Conservation (phyloP, 2,888 invertebrate species). For the Megaustenia siamemsis region DNA sequence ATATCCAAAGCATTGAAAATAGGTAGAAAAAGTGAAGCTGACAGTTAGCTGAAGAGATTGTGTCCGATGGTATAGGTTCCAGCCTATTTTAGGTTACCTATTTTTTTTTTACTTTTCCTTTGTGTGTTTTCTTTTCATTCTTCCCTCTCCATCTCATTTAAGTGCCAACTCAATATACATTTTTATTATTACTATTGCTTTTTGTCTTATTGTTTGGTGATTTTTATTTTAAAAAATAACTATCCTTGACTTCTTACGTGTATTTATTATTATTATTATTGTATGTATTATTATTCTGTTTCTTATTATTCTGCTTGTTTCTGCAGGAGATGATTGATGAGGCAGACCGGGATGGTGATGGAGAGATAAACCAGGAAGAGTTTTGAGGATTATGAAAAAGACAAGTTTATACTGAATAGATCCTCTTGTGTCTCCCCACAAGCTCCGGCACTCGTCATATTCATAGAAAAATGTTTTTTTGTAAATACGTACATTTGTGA, state of each 20-base stretch:
- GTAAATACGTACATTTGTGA: neutral
- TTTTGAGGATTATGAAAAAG: constrained; percentile 98
- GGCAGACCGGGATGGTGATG: constrained; percentile 96
- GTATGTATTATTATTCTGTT: neutral
- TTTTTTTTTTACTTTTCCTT: too few relatives aligned
- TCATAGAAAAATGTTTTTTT: neutral
- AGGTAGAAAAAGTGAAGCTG: too few relatives aligned
- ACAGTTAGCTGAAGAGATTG: too few relatives aligned
- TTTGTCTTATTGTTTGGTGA: too few relatives aligned
- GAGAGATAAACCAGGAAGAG: constrained; percentile 96
- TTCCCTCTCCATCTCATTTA: too few relatives aligned
- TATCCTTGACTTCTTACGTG: neutral
- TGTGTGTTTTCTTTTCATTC: too few relatives aligned
- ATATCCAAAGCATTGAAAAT: too few relatives aligned
- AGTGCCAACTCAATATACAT: too few relatives aligned
- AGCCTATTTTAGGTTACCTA: too few relatives aligned
- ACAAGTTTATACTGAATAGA: constrained; percentile 90
- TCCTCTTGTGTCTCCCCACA: neutral
- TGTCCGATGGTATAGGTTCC: too few relatives aligned
- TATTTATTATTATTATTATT: neutral
- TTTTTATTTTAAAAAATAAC: too few relatives aligned
- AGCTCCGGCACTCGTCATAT: neutral
- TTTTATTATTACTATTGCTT: too few relatives aligned
- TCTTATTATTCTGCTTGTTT: constrained; percentile 18
- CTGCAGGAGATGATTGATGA: constrained; percentile 92